These are phyloP conservation scores for Folsomia candida DNA, from an alignment of 2,888 invertebrate genomes.

Conservation along the genomic window DNA sequence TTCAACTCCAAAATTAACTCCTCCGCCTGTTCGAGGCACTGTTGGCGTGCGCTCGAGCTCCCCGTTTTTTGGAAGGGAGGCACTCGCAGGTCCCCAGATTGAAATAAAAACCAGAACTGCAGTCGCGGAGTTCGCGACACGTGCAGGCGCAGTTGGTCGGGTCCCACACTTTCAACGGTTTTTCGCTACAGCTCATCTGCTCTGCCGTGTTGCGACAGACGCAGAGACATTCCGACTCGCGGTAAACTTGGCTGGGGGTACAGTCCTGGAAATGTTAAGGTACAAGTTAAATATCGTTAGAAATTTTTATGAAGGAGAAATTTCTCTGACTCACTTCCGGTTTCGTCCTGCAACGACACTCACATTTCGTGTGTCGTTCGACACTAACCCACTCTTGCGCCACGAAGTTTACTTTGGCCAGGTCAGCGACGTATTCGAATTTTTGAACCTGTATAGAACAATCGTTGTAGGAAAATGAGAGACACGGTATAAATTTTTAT, in stretches of 20 bases:
- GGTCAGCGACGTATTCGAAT: slow-evolving; percentile 19
- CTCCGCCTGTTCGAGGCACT: too few species aligned
- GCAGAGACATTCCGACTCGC: slow-evolving; percentile 27
- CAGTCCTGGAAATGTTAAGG: slow-evolving; percentile 35
- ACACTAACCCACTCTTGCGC: slow-evolving; percentile 19
- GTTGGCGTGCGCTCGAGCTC: too few species aligned
- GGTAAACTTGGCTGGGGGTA: slow-evolving; percentile 20
- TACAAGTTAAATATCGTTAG: too few species aligned
- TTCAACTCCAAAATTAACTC: too few species aligned
- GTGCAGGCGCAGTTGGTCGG: slow-evolving; percentile 24
- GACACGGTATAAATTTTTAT: too few species aligned
- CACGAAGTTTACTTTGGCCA: slow-evolving; percentile 11
- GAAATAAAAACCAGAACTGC: slow-evolving; percentile 26
- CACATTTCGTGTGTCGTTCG: slow-evolving; percentile 19
- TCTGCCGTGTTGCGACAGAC: slow-evolving; percentile 24
- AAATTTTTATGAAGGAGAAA: too few species aligned
- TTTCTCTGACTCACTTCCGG: slow-evolving; percentile 15
- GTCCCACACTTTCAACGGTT: slow-evolving; percentile 30
- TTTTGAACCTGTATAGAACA: slow-evolving; percentile 24
- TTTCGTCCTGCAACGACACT: slow-evolving; percentile 32
- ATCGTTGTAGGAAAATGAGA: neutral
- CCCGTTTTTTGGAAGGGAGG: neutral
- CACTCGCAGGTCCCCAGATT: slow-evolving; percentile 28
- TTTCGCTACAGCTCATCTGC: slow-evolving; percentile 11
- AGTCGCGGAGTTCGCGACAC: slow-evolving; percentile 31